Percentiles rank a stretch among this genome's conserved stretches.
Conservation (phyloP, 2,113 vertebrate genomes). For the Labeo catla region DNA sequence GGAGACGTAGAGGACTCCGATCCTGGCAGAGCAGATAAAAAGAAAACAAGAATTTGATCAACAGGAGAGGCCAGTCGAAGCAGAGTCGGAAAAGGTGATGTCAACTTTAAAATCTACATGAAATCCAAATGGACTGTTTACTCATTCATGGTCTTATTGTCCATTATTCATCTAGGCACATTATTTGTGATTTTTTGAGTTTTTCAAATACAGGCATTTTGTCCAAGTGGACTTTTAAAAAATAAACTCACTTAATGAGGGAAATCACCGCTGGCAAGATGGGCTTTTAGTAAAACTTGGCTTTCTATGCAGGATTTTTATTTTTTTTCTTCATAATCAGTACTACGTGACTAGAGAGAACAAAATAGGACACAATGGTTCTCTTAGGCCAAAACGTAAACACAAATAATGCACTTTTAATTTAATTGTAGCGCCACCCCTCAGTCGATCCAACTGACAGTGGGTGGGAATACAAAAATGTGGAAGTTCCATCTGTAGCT, state of each 20-base stretch:
- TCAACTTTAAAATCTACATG: slow-evolving; percentile 9
- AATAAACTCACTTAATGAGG: not conserved
- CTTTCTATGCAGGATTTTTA: too few relatives aligned
- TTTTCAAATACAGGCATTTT: not conserved
- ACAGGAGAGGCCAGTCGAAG: slow-evolving; percentile 65
- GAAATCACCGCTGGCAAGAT: not conserved
- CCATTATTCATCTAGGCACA: not conserved
- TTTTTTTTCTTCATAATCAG: too few relatives aligned
- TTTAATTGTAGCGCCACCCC: not conserved
- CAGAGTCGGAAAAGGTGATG: slow-evolving; percentile 70
- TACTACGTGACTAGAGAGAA: too few relatives aligned
- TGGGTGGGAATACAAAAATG: not conserved
- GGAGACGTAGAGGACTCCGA: slow-evolving; percentile 54
- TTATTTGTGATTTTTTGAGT: not conserved
- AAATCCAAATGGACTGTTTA: not conserved
- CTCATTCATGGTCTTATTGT: not conserved
- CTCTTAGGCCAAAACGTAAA: not conserved
- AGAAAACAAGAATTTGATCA: slow-evolving; percentile 70
- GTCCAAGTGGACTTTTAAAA: not conserved
- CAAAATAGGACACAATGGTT: too few relatives aligned
- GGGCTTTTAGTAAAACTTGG: too few relatives aligned
- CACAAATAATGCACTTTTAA: too few relatives aligned
- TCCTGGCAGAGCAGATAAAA: slow-evolving; percentile 73
- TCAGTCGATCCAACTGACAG: not conserved
- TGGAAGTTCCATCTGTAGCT: not conserved